Evolutionary conservation across 2,797 vertebrate genomes (phyloP).

Genomic region (Diplodus puntazzo): DNA sequence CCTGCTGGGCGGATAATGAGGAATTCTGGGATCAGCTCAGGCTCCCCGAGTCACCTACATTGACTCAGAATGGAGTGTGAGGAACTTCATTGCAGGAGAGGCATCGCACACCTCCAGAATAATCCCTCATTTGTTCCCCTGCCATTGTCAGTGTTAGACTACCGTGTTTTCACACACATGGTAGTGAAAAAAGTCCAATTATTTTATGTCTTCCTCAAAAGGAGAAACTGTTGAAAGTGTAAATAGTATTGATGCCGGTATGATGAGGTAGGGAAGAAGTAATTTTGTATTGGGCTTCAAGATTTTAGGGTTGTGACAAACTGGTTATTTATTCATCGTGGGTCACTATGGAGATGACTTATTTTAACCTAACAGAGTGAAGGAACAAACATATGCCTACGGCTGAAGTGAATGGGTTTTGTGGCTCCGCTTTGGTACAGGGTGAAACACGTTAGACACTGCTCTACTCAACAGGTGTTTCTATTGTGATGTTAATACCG

Average conservation of each 20-base stretch:
- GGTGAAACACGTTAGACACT: not conserved
- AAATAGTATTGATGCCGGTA: slow-evolving; percentile 81
- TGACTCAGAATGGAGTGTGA: slow-evolving; percentile 87
- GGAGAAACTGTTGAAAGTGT: slow-evolving; percentile 65
- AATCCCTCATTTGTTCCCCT: slow-evolving; percentile 85
- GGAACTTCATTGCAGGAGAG: slow-evolving; percentile 86
- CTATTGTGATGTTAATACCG: not conserved
- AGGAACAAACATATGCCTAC: slow-evolving; percentile 18
- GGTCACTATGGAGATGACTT: slow-evolving; percentile 46
- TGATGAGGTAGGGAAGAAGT: slow-evolving; percentile 45
- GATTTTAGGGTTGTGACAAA: slow-evolving; percentile 42
- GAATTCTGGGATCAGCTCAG: slow-evolving; percentile 91
- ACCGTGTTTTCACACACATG: slow-evolving; percentile 72
- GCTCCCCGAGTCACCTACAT: slow-evolving; percentile 87
- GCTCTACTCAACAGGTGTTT: slow-evolving; percentile 2
- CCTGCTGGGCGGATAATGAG: slow-evolving; percentile 88
- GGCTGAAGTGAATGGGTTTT: slow-evolving; percentile 8
- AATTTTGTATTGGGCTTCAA: slow-evolving; percentile 48
- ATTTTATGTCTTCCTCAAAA: slow-evolving; percentile 71
- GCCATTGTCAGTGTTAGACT: slow-evolving; percentile 78
- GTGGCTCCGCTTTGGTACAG: not conserved
- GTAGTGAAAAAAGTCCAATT: slow-evolving; percentile 76
- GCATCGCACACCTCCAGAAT: slow-evolving; percentile 82
- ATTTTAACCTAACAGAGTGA: slow-evolving; percentile 22
- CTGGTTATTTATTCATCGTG: slow-evolving; percentile 49